Evolutionary conservation across 1,140 invertebrate species (phyloP).

Genomic region (Drosophila pandora): DNA sequence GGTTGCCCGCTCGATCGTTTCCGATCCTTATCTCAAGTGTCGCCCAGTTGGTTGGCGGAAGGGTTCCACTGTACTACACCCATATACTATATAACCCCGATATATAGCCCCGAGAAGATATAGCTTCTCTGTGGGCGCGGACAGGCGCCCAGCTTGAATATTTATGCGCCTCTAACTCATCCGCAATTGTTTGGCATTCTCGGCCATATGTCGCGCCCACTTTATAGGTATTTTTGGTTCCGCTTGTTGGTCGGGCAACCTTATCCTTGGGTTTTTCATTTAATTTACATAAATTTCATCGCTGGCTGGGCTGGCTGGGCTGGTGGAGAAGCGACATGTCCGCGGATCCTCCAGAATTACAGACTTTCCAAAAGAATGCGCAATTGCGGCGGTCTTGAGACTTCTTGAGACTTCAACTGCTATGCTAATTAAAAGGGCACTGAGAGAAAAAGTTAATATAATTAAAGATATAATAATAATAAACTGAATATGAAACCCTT

Average conservation of each 20-base stretch:
- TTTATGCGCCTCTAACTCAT: slow-evolving; percentile 66
- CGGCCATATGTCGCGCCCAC: slow-evolving; percentile 58
- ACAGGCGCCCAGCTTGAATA: slow-evolving; percentile 60
- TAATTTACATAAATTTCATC: slow-evolving; percentile 81
- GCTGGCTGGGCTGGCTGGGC: slow-evolving; percentile 68
- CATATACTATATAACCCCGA: neutral
- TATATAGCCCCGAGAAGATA: neutral
- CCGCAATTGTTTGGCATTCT: slow-evolving; percentile 36
- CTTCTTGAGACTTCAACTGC: slow-evolving; percentile 40
- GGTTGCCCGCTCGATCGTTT: slow-evolving; percentile 16
- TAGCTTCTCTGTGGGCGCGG: slow-evolving; percentile 39
- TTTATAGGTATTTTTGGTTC: slow-evolving; percentile 44
- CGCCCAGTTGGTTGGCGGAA: slow-evolving; percentile 36
- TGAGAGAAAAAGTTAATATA: neutral
- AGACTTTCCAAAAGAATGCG: slow-evolving; percentile 41
- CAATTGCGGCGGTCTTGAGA: slow-evolving; percentile 46
- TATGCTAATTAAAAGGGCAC: slow-evolving; percentile 57
- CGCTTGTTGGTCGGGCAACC: slow-evolving; percentile 62
- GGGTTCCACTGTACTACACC: slow-evolving; percentile 21
- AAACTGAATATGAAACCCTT: no score
- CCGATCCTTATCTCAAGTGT: slow-evolving; percentile 72
- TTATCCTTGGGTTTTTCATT: slow-evolving; percentile 56
- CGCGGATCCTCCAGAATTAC: slow-evolving; percentile 4
- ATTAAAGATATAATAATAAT: no score
- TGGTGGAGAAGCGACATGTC: slow-evolving; percentile 19